These are phyloP conservation scores for Botia almorhae DNA, from an alignment of 2,797 vertebrate genomes.

Conservation along the genomic window DNA sequence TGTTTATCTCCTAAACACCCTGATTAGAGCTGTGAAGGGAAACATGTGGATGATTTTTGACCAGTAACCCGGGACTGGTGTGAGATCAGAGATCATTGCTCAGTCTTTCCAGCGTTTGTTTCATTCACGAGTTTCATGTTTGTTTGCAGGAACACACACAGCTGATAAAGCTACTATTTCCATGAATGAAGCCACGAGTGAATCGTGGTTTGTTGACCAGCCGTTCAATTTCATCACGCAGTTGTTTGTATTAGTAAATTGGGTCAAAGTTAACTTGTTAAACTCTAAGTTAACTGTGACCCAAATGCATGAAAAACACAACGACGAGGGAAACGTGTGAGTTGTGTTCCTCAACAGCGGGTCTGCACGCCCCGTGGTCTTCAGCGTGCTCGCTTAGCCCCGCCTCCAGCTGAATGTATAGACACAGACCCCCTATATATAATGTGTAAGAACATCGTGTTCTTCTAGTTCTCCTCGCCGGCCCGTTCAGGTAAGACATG, in stretches of 20 bases:
- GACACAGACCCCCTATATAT: conserved; percentile 66
- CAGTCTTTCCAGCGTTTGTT: no score
- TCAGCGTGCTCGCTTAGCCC: conserved; percentile 48
- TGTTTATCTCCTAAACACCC: no score
- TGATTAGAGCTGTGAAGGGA: no score
- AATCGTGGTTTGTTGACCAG: not conserved
- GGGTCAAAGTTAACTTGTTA: not conserved
- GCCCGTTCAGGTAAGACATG: conserved; percentile 35
- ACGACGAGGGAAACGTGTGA: conserved; percentile 13
- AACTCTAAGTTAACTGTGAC: not conserved
- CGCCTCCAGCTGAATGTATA: conserved; percentile 61
- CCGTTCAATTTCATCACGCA: not conserved
- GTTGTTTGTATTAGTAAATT: not conserved
- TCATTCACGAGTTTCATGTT: no score
- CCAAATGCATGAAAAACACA: not conserved
- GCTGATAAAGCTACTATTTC: no score
- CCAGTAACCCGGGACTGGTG: no score
- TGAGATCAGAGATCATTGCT: no score
- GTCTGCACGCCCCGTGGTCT: not conserved
- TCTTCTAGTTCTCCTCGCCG: not conserved
- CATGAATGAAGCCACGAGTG: no score
- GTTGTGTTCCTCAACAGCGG: not conserved
- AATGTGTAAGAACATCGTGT: conserved; percentile 50
- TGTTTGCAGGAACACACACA: no score
- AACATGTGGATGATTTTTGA: no score